Conservation (phyloP, 2,113 vertebrate genomes). For the Suncus etruscus region DNA sequence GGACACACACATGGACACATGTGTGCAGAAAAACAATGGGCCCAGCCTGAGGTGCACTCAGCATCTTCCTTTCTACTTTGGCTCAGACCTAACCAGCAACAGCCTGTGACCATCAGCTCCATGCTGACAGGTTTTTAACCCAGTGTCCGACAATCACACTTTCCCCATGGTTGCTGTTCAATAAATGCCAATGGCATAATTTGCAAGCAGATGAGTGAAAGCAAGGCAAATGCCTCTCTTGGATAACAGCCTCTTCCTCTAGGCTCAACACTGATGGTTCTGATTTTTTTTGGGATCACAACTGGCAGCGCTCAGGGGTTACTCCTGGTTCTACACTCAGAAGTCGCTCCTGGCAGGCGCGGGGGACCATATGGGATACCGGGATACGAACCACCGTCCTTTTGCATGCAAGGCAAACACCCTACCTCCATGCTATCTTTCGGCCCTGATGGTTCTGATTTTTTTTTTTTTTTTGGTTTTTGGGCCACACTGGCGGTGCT, state of each 20-base stretch:
- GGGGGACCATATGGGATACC: no score
- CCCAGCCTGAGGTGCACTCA: not conserved
- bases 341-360: no score
- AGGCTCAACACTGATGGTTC: not conserved
- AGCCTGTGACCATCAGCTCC: not conserved
- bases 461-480: no score
- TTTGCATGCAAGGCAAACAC: no score
- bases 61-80: not conserved
- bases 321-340: no score
- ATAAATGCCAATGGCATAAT: not conserved
- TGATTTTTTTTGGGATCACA: no score
- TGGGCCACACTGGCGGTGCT: no score
- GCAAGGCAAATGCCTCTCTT: not conserved
- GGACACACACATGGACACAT: not conserved
- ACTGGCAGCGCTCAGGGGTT: no score
- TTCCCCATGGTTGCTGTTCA: not conserved
- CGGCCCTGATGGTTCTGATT: not conserved
- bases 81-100: fast-evolving
- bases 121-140: not conserved
- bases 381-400: no score
- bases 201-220: fast-evolving
- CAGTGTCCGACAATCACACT: not conserved
- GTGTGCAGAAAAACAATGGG: fast-evolving
- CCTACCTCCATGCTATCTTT: no score
- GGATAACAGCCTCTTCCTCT: not conserved